Evolutionary conservation across 2,113 vertebrate species (phyloP), one percentile per base, ranked within the genome.

Genomic region (Erpornis zantholeuca): DNA sequence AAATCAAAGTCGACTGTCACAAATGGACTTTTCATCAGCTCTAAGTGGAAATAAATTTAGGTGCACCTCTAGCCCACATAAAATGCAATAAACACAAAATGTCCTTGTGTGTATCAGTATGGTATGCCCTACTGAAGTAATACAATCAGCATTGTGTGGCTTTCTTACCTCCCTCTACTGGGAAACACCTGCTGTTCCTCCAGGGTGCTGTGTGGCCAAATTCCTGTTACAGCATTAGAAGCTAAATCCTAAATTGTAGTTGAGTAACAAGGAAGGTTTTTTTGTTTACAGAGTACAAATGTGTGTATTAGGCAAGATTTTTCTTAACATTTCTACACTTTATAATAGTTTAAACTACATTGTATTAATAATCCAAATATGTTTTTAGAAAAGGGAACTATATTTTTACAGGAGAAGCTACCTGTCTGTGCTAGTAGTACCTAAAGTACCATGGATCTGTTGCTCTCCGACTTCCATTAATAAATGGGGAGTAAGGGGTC

Each of bases 21-120:
- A 91, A 80, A 86, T 79, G 52, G 49, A 65, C 54, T 82, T 77
- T 78, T 73, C 42, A 56, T 94, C 68, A 90, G 15, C 61, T 69
- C 9, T 64, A 86, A 87, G 47, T 82, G 59, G 49, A 83, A 95
- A 69, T 96, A 91, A 91, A 82, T 66, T 60, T 92, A 82, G 56
- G 24, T 61, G 28, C 60, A 76, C 60, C 28, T 82, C 45, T 88
- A 86, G 59, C 52, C 50, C 45, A 25, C 40, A 28, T 57, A 57
- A 88, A 87, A 81, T 42, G 53, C 64, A 77, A 53, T 88, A 79
- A 73, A 38, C 16, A 36, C 47, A 81, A 53, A 92, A 90, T 86
- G 38, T 66, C 54, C 9, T 50, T 63, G 29, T 11, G 8, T 45
- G 2, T 63, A 63, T 85, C 59, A 35, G 7, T 81, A 35, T 38